Percentiles rank a stretch among this genome's conserved stretches.
phyloP scores from a whole-genome alignment of 2,797 vertebrate species.

The Melanotaenia pygmaea region DNA sequence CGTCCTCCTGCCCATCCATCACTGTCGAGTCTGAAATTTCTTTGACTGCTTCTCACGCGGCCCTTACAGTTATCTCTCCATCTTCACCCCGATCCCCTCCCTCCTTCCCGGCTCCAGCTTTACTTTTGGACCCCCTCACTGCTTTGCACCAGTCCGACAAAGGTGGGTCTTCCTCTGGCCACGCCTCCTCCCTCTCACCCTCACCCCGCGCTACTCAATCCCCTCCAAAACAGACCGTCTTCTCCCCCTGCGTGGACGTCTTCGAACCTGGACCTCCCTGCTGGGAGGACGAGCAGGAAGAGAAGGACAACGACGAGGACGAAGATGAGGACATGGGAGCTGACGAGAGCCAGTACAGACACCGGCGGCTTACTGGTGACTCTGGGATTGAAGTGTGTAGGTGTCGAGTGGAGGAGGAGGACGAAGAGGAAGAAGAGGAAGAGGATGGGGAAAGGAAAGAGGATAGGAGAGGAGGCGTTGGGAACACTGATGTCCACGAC shows the following conservation, averaged over 20 bases:
- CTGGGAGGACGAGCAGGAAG: constrained; percentile 61
- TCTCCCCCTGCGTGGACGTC: constrained; percentile 84
- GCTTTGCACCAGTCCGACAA: constrained; percentile 57
- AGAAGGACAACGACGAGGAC: constrained; percentile 57
- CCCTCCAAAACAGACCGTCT: constrained; percentile 80
- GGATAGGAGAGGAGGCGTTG: constrained; percentile 49
- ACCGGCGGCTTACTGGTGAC: constrained; percentile 89
- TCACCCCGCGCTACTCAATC: constrained; percentile 75
- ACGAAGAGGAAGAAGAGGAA: constrained; percentile 75
- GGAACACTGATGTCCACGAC: constrained; percentile 75
- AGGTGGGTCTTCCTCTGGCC: constrained; percentile 61
- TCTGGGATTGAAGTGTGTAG: constrained; percentile 92
- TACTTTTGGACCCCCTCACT: constrained; percentile 67
- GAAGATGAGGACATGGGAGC: constrained; percentile 81
- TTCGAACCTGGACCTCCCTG: constrained; percentile 75
- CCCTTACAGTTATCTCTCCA: constrained; percentile 6
- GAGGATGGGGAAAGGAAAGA: constrained; percentile 48
- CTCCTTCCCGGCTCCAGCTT: constrained; percentile 37
- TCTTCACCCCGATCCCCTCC: constrained; percentile 50
- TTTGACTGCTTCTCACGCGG: constrained; percentile 7
- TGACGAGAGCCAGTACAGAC: constrained; percentile 86
- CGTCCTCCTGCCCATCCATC: constrained; percentile 57
- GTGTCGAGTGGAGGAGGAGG: constrained; percentile 82
- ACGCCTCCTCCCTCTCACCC: constrained; percentile 67
- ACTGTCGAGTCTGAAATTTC: constrained; percentile 57